phyloP scores from a whole-genome alignment of 92 coral and sea anemone genomes.

The Zoanthus sociatus region DNA sequence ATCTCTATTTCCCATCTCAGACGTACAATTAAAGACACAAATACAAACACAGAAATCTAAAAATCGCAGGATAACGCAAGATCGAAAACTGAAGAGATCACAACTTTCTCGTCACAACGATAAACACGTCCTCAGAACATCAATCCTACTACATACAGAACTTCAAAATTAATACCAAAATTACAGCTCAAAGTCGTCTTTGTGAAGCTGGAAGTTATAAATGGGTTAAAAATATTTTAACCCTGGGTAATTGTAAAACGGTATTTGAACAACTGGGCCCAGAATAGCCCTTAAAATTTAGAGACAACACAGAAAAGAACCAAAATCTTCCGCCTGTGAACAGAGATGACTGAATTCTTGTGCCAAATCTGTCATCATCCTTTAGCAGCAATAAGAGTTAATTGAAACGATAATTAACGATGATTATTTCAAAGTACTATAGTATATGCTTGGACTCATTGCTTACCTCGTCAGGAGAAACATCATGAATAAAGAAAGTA shows the following conservation, averaged over 20 bases:
- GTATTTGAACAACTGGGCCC: no score
- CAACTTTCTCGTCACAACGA: conserved; percentile 7
- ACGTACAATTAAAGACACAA: conserved; percentile 16
- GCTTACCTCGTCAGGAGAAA: conserved; percentile 86
- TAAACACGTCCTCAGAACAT: conserved; percentile 35
- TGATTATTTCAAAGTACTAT: neutral
- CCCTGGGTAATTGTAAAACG: no score
- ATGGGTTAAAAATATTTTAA: no score
- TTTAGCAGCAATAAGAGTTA: neutral
- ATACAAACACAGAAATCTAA: neutral
- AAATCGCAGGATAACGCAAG: neutral
- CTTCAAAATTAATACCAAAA: no score
- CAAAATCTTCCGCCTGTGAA: neutral
- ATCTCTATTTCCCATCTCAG: conserved; percentile 22
- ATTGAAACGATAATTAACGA: neutral
- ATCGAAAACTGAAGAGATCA: neutral
- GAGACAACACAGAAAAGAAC: no score
- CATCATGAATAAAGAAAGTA: conserved; percentile 69
- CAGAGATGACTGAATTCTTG: neutral
- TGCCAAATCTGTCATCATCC: no score
- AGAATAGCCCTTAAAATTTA: no score
- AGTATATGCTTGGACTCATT: neutral
- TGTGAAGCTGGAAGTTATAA: no score
- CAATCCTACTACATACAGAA: no score
- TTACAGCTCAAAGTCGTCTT: no score